Evolutionary conservation across 2,113 vertebrate species (phyloP), one percentile per base, ranked within the genome.

Genomic region (Megaceryle maxima): DNA sequence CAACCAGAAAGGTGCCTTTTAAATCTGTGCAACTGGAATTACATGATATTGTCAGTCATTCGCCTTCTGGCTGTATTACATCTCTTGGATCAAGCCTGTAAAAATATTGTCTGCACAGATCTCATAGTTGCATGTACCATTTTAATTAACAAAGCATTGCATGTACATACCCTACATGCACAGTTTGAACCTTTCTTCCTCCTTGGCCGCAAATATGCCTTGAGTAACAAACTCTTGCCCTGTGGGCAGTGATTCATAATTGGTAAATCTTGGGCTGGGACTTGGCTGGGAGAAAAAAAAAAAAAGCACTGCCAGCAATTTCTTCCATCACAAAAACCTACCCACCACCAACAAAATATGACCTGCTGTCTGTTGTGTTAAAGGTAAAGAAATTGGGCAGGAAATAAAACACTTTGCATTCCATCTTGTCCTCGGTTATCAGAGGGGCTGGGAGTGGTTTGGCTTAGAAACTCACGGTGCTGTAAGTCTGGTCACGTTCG

Each of bases 11-110:
- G 11, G n/a, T 22, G 5, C 25, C 22, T 90, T 76, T 80, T 68
- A 19, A 4, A 1, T 33, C 13, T 76, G 16, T 76, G 33, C 48
- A 60, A 13, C 25, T 68, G 13, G 29, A 26, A 10, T 28, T 90
- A 26, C 48, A 1, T 50, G 15, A 17, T n/a, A 3, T 0, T 80
- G 39, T 50, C 44, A 72, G 0, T 73, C 0, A 8, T 28, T 25
- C 31, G 11, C 37, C 24, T 87, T 80, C 26, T 53, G 81, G 10
- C 67, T 77, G 7, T 68, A 2, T 50, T 74, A 13, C 3, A 4
- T 60, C 81, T 79, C 44, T 80, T 68, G 46, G 44, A 8, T 81
- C 12, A 87, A 78, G 20, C 21, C 22, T 68, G 57, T 12, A 55
- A 4, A 86, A 86, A 29, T 33, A 37, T 1, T 37, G 33, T 43